Evolutionary conservation across 2,113 vertebrate genomes (phyloP).

Genomic region (Gymnobelideus leadbeateri): DNA sequence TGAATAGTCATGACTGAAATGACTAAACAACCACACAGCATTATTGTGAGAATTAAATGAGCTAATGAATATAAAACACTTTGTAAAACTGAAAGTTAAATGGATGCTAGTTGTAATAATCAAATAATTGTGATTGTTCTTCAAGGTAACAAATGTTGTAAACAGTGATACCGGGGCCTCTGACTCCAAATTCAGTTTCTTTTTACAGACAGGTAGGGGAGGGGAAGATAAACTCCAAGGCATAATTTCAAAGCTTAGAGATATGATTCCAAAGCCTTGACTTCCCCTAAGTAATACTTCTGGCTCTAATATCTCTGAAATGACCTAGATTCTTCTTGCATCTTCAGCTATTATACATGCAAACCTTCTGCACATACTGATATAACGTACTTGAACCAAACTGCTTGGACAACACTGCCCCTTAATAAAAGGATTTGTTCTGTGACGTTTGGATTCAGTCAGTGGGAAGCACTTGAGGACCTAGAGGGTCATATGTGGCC

Average conservation of each 20-base stretch:
- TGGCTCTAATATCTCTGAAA: neutral
- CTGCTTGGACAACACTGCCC: too few species aligned
- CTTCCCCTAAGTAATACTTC: too few species aligned
- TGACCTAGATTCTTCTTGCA: neutral
- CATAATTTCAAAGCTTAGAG: too few species aligned
- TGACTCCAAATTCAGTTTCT: neutral
- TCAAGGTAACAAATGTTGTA: neutral
- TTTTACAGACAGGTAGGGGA: neutral
- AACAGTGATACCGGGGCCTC: neutral
- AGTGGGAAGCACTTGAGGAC: too few species aligned
- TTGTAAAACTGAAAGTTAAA: neutral
- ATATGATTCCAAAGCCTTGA: too few species aligned
- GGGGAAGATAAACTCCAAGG: too few species aligned
- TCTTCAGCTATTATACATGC: neutral
- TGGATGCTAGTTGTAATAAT: neutral
- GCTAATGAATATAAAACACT: neutral
- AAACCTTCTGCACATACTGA: neutral
- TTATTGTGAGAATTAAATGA: neutral
- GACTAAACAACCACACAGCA: neutral
- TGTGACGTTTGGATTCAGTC: too few species aligned
- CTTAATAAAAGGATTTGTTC: too few species aligned
- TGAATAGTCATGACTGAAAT: too few species aligned
- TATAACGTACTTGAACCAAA: too few species aligned
- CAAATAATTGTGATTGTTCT: neutral
- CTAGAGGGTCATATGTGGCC: too few species aligned